Evolutionary conservation across 1,140 invertebrate species (phyloP).

Genomic region (Anthonomus grandis): DNA sequence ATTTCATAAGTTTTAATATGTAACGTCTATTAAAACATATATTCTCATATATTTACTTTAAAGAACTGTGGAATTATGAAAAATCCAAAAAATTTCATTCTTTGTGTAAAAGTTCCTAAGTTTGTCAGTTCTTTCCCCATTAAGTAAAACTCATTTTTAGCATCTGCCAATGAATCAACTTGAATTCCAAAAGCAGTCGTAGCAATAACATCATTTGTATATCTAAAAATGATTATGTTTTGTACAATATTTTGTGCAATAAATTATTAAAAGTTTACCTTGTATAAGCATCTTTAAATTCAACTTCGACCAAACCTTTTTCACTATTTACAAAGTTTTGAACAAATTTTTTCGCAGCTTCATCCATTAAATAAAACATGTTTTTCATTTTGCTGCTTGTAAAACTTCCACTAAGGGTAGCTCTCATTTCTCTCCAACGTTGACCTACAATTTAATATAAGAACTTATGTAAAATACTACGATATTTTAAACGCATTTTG

Average conservation of each 20-base stretch:
- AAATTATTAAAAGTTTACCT: constrained; percentile 15
- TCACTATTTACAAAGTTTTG: constrained; percentile 36
- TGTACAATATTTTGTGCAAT: too few relatives aligned
- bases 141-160: constrained; percentile 52
- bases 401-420: constrained; percentile 46
- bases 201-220: constrained; percentile 46
- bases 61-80: constrained; percentile 19
- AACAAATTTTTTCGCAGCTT: constrained; percentile 39
- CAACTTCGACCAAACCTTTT: constrained; percentile 25
- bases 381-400: constrained; percentile 48
- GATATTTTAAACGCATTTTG: too few relatives aligned
- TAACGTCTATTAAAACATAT: too few relatives aligned
- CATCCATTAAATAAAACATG: constrained; percentile 42
- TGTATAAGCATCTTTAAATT: constrained; percentile 31
- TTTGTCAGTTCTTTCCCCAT: constrained; percentile 46
- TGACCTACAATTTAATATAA: constrained; percentile 38
- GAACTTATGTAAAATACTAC: too few relatives aligned
- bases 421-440: constrained; percentile 47
- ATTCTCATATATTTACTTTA: constrained; percentile 21
- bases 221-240: too few relatives aligned
- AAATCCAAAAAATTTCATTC: constrained; percentile 9
- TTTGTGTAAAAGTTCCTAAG: constrained; percentile 9
- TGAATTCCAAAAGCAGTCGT: constrained; percentile 45
- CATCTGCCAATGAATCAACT: constrained; percentile 48
- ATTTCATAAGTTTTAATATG: too few relatives aligned